Conservation (phyloP, 2,888 invertebrate genomes). For the Leptothorax acervorum region DNA sequence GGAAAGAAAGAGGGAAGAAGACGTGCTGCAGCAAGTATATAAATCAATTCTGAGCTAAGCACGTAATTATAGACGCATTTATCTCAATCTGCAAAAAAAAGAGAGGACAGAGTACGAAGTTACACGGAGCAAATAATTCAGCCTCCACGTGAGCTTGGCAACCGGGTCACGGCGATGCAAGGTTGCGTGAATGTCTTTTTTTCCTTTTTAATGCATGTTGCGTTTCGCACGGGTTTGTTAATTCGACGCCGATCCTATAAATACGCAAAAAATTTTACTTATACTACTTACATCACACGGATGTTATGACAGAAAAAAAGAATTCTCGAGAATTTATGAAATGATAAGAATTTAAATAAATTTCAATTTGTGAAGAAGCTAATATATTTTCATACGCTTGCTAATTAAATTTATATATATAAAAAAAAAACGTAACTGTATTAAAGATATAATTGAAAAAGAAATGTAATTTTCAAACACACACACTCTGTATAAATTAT, state of each 20-base stretch:
- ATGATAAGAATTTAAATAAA: background rate
- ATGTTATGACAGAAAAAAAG: background rate
- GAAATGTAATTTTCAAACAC: background rate
- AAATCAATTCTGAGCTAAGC: background rate
- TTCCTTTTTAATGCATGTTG: slow-evolving; percentile 66
- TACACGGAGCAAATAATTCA: slow-evolving; percentile 32
- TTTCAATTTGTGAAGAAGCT: background rate
- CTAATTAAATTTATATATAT: slow-evolving; percentile 2
- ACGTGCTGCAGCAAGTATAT: too few species aligned
- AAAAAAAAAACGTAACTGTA: background rate
- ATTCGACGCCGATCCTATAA: slow-evolving; percentile 63
- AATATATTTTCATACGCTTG: background rate
- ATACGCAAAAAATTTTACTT: slow-evolving; percentile 16
- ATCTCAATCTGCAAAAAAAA: slow-evolving; percentile 22
- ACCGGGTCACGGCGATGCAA: slow-evolving; percentile 73
- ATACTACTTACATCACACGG: background rate
- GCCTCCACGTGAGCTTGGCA: slow-evolving; percentile 37
- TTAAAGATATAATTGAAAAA: background rate
- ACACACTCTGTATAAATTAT: background rate
- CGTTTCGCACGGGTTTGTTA: slow-evolving; percentile 76
- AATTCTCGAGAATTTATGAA: background rate
- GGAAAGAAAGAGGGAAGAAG: background rate
- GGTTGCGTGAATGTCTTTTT: slow-evolving; percentile 64
- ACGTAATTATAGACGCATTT: background rate
- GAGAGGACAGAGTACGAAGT: slow-evolving; percentile 1